Percentiles rank a stretch among this genome's conserved stretches.
Evolutionary conservation across 2,888 invertebrate genomes (phyloP).

Genomic region (Thereva unica): DNA sequence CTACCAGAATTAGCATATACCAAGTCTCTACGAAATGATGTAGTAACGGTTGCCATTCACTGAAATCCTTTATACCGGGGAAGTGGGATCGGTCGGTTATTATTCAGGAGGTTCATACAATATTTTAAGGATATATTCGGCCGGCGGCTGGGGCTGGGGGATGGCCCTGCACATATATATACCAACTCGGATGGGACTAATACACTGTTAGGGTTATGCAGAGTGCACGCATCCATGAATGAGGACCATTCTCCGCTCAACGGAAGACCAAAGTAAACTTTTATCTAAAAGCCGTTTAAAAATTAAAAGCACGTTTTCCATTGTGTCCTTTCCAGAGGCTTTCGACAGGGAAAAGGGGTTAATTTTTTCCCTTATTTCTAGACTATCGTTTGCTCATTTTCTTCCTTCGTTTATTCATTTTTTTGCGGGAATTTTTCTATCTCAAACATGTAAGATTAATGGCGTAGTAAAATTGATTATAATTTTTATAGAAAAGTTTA

Average conservation of each 20-base stretch:
- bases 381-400: conserved; percentile 10
- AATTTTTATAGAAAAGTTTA: no score
- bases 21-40: conserved; percentile 35
- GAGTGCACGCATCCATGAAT: conserved; percentile 30
- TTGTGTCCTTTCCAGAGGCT: conserved; percentile 20
- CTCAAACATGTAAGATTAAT: no score
- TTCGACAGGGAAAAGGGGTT: conserved; percentile 11
- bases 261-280: conserved; percentile 40
- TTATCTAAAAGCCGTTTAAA: conserved; percentile 44
- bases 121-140: conserved; percentile 20
- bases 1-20: not conserved
- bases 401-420: not conserved
- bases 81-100: conserved; percentile 39
- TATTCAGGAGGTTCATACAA: conserved; percentile 39
- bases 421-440: no score
- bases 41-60: conserved; percentile 15
- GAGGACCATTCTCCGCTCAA: conserved; percentile 20
- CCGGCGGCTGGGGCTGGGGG: not conserved
- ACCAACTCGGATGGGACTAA: not conserved
- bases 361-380: conserved; percentile 32
- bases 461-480: no score
- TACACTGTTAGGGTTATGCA: not conserved
- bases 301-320: conserved; percentile 44
- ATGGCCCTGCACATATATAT: not conserved
- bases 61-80: conserved; percentile 15